Conservation (phyloP, 2,113 vertebrate genomes). For the Rafetus swinhoei region DNA sequence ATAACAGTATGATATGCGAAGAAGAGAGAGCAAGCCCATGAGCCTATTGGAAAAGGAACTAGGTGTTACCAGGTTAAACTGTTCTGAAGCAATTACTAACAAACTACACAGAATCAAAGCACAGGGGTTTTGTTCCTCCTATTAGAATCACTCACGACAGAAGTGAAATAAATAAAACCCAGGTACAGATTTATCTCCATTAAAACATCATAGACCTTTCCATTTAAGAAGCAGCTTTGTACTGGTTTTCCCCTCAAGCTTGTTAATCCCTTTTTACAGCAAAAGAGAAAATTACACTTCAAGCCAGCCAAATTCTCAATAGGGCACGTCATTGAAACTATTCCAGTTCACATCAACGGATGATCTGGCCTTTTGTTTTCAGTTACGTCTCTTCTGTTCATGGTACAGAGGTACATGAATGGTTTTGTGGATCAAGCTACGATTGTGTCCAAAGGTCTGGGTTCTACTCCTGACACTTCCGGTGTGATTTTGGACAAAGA, state of each 20-base stretch:
- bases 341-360: background rate
- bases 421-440: background rate
- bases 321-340: background rate
- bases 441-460: background rate
- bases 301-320: background rate
- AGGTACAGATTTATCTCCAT: background rate
- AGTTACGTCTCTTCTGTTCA: fast-evolving
- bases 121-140: fast-evolving
- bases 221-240: background rate
- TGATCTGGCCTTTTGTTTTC: background rate
- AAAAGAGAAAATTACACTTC: background rate
- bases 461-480: background rate
- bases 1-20: background rate
- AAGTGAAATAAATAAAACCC: background rate
- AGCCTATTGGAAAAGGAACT: background rate
- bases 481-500: background rate
- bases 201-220: background rate
- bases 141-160: background rate
- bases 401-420: background rate
- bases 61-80: background rate
- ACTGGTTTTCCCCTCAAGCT: background rate
- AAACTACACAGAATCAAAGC: fast-evolving
- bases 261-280: background rate
- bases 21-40: background rate
- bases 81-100: background rate